Base-by-base conservation (phyloP, 23 tunicate genomes). In the Trididemnum nubilum region DNA sequence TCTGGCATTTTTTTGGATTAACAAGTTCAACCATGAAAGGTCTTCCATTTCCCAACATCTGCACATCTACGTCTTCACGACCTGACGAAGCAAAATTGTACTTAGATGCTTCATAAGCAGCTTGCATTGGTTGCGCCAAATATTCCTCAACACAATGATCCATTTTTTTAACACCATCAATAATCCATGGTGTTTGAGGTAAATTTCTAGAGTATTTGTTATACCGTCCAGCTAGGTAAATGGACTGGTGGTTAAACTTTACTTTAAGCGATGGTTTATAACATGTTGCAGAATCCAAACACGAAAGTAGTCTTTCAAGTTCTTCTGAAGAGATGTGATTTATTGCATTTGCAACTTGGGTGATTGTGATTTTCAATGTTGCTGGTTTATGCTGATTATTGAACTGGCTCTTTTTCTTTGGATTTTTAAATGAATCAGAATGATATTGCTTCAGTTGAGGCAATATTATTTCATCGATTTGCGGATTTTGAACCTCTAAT, bases 131-230 rank as follows among this genome's bases (percentile, higher is more conserved):
- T 40, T 27, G 78, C 12, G 88, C 79, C 34, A 94, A 90, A 71
- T 72, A 84, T 60, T 94, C 99, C 90, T 94, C 35, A 34, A 89
- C 94, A 28, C 87, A 94, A 58, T 58, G 32, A 85, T 80, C 84
- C 37, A 72, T 34, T 58, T 87, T 78, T 50, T 92, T 81, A 59
- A 77, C 51, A 24, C 91, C 95, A 72, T 82, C 92, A 9, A 95
- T 28, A 19, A 95, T 33, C 99, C 99, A 95, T 0, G 99, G 99
- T 18, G 99, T 95, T 86, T 95, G 99, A 27, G 99, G 86, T 19
- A 95, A 79, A n/a, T 40, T 50, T 26, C 99, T 77, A 4, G 89
- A 89, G 70, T 89, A 89, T 73, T 95, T 95, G 79, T 81, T 80
- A 75, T 95, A 90, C 40, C 96, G n/a, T n/a, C n/a, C n/a, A n/a